Conservation (phyloP, 1,140 invertebrate genomes). For the Frieseomelitta varia region DNA sequence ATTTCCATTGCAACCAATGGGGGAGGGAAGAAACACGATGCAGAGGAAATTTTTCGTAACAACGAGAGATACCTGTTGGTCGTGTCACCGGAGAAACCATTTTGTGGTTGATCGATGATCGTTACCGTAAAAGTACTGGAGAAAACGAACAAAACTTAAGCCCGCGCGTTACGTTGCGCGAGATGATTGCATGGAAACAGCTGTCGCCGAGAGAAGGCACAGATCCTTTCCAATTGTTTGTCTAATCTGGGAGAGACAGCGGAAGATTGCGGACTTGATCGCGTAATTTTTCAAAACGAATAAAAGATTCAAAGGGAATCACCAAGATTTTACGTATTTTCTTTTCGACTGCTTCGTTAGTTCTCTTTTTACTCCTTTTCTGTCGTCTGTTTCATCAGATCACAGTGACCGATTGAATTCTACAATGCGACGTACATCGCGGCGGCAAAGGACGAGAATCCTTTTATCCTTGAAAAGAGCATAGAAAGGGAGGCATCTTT, state of each 20-base stretch:
- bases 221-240: background rate
- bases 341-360: background rate
- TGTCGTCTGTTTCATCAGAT: constrained; percentile 13
- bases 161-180: too few species aligned
- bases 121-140: too few species aligned
- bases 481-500: background rate
- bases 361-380: background rate
- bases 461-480: constrained; percentile 37
- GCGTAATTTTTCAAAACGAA: background rate
- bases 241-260: background rate
- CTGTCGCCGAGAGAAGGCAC: background rate
- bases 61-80: background rate
- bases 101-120: too few species aligned
- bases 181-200: background rate
- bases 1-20: too few species aligned
- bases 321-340: background rate
- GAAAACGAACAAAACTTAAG: too few species aligned
- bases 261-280: background rate
- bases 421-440: constrained; percentile 7
- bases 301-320: background rate
- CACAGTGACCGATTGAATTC: constrained; percentile 23
- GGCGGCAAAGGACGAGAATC: constrained; percentile 21
- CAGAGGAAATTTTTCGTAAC: background rate
- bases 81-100: too few species aligned
- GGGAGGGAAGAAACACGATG: background rate